Conservation (phyloP, 2,888 invertebrate genomes). For the Leptopilina syphax region DNA sequence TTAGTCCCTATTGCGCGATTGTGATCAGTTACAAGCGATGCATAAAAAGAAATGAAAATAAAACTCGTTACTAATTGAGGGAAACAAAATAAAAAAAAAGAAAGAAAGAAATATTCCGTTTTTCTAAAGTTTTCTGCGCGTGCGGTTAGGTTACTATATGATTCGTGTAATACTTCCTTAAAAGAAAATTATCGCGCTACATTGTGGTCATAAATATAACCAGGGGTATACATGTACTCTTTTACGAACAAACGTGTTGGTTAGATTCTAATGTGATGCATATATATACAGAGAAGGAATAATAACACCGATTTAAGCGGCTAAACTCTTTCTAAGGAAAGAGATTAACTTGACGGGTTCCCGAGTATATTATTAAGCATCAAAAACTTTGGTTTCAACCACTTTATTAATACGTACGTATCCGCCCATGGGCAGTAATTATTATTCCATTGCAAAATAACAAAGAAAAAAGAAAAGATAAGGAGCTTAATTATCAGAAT, state of each 20-base stretch:
- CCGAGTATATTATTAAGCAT: neutral
- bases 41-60: neutral
- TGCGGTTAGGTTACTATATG: neutral
- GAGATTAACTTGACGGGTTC: conserved; percentile 28
- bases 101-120: neutral
- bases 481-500: neutral
- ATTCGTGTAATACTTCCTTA: neutral
- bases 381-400: neutral
- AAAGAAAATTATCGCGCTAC: neutral
- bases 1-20: neutral
- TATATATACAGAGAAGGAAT: conserved; percentile 9
- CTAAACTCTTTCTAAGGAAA: conserved; percentile 2
- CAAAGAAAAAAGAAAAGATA: neutral
- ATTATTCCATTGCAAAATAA: neutral
- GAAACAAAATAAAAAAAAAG: neutral
- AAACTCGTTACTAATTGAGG: conserved; percentile 4
- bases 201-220: conserved; percentile 6
- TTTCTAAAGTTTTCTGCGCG: neutral
- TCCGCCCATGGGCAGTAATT: conserved; percentile 7
- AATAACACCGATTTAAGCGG: conserved; percentile 2
- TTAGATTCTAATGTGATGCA: conserved; percentile 3
- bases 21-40: neutral
- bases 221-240: neutral
- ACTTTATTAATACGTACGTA: conserved; percentile 19
- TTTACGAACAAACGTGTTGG: conserved; percentile 7